Evolutionary conservation across 2,888 invertebrate genomes (phyloP).

Genomic region (Eupithecia abbreviata): DNA sequence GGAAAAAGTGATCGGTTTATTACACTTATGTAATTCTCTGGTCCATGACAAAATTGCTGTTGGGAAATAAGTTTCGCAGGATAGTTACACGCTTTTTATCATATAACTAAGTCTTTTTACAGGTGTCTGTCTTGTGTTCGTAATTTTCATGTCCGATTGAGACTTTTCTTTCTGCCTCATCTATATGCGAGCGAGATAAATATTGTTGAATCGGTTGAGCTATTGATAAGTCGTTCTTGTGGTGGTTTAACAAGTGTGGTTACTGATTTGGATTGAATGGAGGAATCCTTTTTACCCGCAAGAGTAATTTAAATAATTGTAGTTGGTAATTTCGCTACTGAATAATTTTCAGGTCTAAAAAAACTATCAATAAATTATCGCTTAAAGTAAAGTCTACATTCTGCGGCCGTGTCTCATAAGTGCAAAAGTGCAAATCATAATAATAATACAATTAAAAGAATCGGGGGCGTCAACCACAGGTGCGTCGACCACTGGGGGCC

Average conservation of each 20-base stretch:
- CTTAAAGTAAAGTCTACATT: too few species aligned
- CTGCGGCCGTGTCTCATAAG: too few species aligned
- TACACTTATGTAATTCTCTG: constrained; percentile 35
- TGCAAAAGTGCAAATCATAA: too few species aligned
- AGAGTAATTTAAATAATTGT: neutral
- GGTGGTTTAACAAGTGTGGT: neutral
- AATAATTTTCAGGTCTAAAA: neutral
- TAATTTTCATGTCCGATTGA: constrained; percentile 19
- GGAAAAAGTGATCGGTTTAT: constrained; percentile 45
- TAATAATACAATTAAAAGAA: too few species aligned
- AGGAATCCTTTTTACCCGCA: neutral
- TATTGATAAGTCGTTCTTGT: neutral
- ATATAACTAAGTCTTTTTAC: neutral
- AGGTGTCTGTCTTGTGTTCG: neutral
- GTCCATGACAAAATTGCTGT: constrained; percentile 31
- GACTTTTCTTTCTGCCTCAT: constrained; percentile 10
- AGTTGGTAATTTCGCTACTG: neutral
- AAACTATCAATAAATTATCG: neutral
- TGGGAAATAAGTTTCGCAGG: constrained; percentile 33
- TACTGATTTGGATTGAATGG: neutral
- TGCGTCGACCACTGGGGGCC: neutral
- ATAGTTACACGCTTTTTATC: constrained; percentile 15
- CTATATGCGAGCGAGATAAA: constrained; percentile 13
- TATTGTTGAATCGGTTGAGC: constrained; percentile 2
- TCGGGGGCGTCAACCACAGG: too few species aligned